Evolutionary conservation across 2,113 vertebrate species (phyloP).

Genomic region (Chamaea fasciata): DNA sequence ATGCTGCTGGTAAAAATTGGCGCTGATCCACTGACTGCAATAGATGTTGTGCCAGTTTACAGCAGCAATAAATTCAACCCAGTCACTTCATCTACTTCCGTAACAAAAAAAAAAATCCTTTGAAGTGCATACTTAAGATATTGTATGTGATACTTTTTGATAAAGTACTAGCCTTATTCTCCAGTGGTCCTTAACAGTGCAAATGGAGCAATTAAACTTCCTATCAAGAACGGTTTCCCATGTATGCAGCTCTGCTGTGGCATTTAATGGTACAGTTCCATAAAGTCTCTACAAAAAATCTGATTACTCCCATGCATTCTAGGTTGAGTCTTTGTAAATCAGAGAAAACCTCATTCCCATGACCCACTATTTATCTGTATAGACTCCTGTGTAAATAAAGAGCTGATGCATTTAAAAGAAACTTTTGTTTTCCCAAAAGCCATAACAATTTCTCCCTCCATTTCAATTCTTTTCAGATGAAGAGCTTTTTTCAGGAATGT

Average conservation of each 20-base stretch:
- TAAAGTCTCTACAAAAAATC: neutral
- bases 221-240: neutral
- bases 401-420: neutral
- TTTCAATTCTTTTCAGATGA: constrained; percentile 78
- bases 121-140: neutral
- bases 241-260: neutral
- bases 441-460: neutral
- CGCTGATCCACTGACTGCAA: neutral
- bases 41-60: neutral
- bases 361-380: neutral
- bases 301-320: neutral
- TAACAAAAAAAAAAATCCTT: neutral
- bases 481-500: constrained; percentile 97
- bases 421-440: neutral
- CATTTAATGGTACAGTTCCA: neutral
- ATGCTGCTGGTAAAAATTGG: neutral
- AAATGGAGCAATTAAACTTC: neutral
- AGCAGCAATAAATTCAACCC: neutral
- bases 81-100: neutral
- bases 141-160: neutral
- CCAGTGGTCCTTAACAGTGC: neutral
- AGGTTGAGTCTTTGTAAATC: neutral
- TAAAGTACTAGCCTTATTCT: neutral
- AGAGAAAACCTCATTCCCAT: neutral
- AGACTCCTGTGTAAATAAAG: neutral